Evolutionary conservation across 1,140 invertebrate species (phyloP).

Genomic region (Musca domestica): DNA sequence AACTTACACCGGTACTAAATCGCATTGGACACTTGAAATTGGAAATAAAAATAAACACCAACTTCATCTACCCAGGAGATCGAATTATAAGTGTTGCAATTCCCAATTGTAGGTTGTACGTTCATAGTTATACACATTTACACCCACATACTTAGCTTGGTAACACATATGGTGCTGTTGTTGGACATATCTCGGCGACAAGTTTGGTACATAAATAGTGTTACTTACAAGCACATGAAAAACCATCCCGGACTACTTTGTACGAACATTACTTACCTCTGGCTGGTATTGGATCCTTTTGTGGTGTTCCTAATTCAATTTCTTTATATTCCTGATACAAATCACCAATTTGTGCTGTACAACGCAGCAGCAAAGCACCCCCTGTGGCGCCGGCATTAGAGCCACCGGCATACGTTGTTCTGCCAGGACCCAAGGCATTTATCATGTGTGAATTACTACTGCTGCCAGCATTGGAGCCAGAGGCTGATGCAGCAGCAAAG

Average conservation of each 20-base stretch:
- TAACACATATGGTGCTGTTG: not conserved
- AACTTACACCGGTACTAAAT: too few relatives aligned
- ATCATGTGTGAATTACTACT: conserved; percentile 37
- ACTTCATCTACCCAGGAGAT: too few relatives aligned
- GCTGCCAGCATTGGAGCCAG: conserved; percentile 27
- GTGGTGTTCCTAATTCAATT: conserved; percentile 56
- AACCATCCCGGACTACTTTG: too few relatives aligned
- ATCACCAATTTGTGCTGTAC: conserved; percentile 57
- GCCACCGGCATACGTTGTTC: conserved; percentile 19
- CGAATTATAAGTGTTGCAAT: too few relatives aligned
- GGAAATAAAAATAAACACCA: too few relatives aligned
- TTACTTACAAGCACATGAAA: too few relatives aligned
- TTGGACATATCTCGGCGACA: too few relatives aligned
- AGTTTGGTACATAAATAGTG: too few relatives aligned
- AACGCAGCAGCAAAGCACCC: conserved; percentile 56
- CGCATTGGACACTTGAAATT: too few relatives aligned
- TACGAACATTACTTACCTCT: conserved; percentile 55
- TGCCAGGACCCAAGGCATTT: conserved; percentile 30
- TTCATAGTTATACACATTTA: not conserved
- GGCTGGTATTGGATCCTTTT: conserved; percentile 59
- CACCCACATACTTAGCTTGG: not conserved
- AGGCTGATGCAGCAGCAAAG: conserved; percentile 36
- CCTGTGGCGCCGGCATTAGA: conserved; percentile 26
- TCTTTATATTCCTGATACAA: conserved; percentile 58
- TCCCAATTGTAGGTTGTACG: too few relatives aligned